These are phyloP conservation scores for Dendrolimus kikuchii DNA, from an alignment of 1,140 invertebrate genomes.

Conservation along the genomic window DNA sequence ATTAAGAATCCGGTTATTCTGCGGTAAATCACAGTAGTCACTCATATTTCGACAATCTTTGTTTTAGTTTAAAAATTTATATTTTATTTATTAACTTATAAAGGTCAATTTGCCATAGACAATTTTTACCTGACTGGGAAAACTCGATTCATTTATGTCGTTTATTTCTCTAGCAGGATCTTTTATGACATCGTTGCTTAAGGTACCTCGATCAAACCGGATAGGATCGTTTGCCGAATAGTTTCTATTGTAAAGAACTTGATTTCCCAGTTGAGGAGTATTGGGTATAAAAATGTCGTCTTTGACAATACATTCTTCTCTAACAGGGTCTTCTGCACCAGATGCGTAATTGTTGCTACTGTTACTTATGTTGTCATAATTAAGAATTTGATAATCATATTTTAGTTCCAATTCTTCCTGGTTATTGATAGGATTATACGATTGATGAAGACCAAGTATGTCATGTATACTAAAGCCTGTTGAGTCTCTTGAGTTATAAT, in stretches of 20 bases:
- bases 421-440: constrained; percentile 29
- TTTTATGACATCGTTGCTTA: constrained; percentile 37
- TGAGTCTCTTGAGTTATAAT: constrained; percentile 66
- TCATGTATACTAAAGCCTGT: constrained; percentile 68
- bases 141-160: constrained; percentile 47
- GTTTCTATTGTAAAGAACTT: constrained; percentile 39
- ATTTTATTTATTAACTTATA: not conserved
- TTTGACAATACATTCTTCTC: constrained; percentile 42
- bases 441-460: constrained; percentile 61
- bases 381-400: constrained; percentile 57
- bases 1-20: constrained; percentile 58
- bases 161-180: constrained; percentile 43
- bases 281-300: constrained; percentile 26
- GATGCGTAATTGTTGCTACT: constrained; percentile 43
- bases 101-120: constrained; percentile 5
- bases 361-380: constrained; percentile 56
- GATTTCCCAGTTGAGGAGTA: constrained; percentile 31
- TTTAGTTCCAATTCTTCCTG: constrained; percentile 43
- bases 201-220: constrained; percentile 36
- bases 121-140: constrained; percentile 47
- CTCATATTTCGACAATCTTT: constrained; percentile 6
- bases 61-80: not conserved
- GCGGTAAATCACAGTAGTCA: constrained; percentile 41
- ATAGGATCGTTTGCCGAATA: constrained; percentile 40
- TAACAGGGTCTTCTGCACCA: constrained; percentile 33